phyloP scores from a whole-genome alignment of 2,888 invertebrate genomes.

The Chaetoderma sp. region DNA sequence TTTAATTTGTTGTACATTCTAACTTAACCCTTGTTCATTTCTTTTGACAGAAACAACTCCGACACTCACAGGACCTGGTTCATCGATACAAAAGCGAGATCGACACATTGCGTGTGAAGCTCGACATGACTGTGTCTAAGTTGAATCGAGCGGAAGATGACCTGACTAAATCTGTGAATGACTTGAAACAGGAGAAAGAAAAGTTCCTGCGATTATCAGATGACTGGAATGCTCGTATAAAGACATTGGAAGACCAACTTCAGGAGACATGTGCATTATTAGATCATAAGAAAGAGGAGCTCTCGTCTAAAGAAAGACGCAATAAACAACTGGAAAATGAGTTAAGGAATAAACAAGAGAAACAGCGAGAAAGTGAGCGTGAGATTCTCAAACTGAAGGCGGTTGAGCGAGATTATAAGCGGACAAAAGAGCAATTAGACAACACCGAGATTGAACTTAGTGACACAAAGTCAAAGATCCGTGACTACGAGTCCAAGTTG shows the following conservation, averaged over 20 bases:
- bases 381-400: constrained; percentile 60
- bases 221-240: constrained; percentile 56
- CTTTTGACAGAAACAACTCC: not conserved
- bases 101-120: constrained; percentile 53
- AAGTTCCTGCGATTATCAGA: constrained; percentile 53
- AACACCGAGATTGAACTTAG: constrained; percentile 44
- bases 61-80: constrained; percentile 52
- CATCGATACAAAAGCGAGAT: constrained; percentile 58
- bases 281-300: constrained; percentile 50
- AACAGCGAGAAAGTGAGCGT: constrained; percentile 52
- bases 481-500: constrained; percentile 48
- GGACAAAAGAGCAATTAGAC: constrained; percentile 53
- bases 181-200: constrained; percentile 59
- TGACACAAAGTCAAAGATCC: constrained; percentile 39
- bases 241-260: constrained; percentile 52
- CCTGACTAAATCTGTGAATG: constrained; percentile 55
- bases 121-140: constrained; percentile 59
- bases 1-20: no score
- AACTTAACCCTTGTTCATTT: not conserved
- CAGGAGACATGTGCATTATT: constrained; percentile 52
- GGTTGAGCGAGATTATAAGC: constrained; percentile 55
- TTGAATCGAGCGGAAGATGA: constrained; percentile 61
- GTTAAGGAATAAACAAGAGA: constrained; percentile 48
- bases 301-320: constrained; percentile 53
- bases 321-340: constrained; percentile 53